These are phyloP conservation scores for Lissocephala sabroskyi DNA, from an alignment of 2,888 invertebrate genomes.

Conservation along the genomic window DNA sequence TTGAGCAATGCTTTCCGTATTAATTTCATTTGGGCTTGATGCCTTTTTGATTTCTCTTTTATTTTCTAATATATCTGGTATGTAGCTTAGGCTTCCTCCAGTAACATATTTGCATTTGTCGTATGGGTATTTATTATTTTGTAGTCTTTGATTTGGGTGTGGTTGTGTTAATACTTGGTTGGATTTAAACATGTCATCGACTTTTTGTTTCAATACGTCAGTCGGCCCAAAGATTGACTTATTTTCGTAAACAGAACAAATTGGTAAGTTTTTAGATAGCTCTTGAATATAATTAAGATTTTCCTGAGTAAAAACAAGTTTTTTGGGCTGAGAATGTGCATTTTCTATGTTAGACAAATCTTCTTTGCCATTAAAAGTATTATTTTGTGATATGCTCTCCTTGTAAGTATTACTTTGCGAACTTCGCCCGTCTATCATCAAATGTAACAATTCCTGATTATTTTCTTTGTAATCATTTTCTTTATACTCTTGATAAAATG, in stretches of 20 bases:
- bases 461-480: no score
- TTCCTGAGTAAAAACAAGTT: conserved; percentile 68
- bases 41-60: conserved; percentile 1
- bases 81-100: conserved; percentile 11
- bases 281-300: conserved; percentile 72
- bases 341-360: no score
- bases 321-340: no score
- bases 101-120: no score
- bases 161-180: neutral
- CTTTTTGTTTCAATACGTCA: conserved; percentile 21
- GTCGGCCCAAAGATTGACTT: conserved; percentile 66
- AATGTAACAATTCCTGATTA: no score
- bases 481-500: no score
- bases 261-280: conserved; percentile 71
- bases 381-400: no score
- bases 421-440: no score
- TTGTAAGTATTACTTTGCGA: no score
- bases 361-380: no score
- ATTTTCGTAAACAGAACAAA: conserved; percentile 72
- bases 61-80: conserved; percentile 40
- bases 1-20: conserved; percentile 45
- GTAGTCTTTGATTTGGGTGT: neutral
- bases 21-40: conserved; percentile 41
- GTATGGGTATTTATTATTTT: no score
- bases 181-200: conserved; percentile 57